Percentiles rank a stretch among this genome's conserved stretches.
phyloP scores from a whole-genome alignment of 37 sponge, comb jelly and placozoan genomes.

The Halisarca cf. caerulea region DNA sequence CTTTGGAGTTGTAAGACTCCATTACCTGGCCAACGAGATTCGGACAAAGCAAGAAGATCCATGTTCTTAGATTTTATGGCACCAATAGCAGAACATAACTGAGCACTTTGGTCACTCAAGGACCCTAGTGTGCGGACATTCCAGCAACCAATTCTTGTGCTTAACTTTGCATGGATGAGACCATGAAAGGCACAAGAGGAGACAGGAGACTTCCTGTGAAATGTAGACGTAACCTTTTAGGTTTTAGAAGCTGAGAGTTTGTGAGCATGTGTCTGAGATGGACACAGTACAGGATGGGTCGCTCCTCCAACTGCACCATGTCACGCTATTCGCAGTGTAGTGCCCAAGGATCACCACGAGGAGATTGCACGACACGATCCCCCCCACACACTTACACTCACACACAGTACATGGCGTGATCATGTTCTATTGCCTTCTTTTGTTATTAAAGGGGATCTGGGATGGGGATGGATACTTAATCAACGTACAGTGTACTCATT shows the following conservation, averaged over 20 bases:
- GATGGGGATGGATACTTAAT: no score
- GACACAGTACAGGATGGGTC: not conserved
- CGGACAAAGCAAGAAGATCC: not conserved
- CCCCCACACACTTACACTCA: conserved; percentile 4
- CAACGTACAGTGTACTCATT: no score
- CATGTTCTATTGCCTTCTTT: no score
- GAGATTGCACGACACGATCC: conserved; percentile 16
- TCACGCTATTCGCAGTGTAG: not conserved
- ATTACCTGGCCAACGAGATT: conserved; percentile 12
- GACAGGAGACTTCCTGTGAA: not conserved
- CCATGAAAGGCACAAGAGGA: not conserved
- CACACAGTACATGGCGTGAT: no score
- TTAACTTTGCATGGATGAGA: not conserved
- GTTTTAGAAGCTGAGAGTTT: not conserved
- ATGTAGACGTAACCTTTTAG: conserved; percentile 4
- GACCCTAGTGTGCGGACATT: not conserved
- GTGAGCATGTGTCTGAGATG: not conserved
- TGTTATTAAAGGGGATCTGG: no score
- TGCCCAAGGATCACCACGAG: conserved; percentile 1
- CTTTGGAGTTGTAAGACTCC: not conserved
- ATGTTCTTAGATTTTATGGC: conserved; percentile 7
- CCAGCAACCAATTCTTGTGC: conserved; percentile 5
- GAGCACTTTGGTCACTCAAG: conserved; percentile 14
- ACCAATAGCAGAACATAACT: not conserved
- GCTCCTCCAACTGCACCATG: conserved; percentile 6